Evolutionary conservation across 2,113 vertebrate genomes (phyloP), one percentile per base, ranked within the genome.

Genomic region (Cololabis saira): DNA sequence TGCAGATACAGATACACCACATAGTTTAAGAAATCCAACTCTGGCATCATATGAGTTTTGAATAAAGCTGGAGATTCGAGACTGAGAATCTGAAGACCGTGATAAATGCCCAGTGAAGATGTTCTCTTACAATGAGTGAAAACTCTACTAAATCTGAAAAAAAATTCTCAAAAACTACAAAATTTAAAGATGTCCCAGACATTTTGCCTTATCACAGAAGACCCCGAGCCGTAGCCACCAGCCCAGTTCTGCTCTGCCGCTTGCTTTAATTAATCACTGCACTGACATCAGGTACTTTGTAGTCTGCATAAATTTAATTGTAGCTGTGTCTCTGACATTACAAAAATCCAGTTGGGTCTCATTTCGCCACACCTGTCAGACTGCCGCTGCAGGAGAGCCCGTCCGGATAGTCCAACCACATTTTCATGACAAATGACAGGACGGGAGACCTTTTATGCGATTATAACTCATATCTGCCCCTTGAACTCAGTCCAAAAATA

Each of bases 191-290:
- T 13, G 27, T 14, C 18, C 47, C 18, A 49, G 6, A 42, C 22
- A 77, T 68, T 55, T 65, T 57, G 9, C 10, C 55, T 79, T 48
- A 58, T 82, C 67, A 85, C 63, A 12, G 76, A 59, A 56, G 15
- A 56, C 21, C 21, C 43, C 52, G 24, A 71, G 62, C 56, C 63
- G 72, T 21, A 16, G 47, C 54, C 44, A 55, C 55, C 41, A 33
- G 58, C 57, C 10, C 58, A 54, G 68, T 74, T 87, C 76, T 89
- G 61, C 54, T 83, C 64, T 56, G 27, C 8, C 71, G 57, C 76
- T 64, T 56, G 4, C n/a, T 72, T 85, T 70, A 86, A 89, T 87
- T 76, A 80, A 79, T 44, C 24, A 65, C 49, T 56, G 64, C 33
- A 12, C 49, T 30, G 52, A 67, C 58, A 49, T 80, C 58, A 66